Base-by-base conservation (phyloP, 1,140 invertebrate genomes). In the Portunus trituberculatus region DNA sequence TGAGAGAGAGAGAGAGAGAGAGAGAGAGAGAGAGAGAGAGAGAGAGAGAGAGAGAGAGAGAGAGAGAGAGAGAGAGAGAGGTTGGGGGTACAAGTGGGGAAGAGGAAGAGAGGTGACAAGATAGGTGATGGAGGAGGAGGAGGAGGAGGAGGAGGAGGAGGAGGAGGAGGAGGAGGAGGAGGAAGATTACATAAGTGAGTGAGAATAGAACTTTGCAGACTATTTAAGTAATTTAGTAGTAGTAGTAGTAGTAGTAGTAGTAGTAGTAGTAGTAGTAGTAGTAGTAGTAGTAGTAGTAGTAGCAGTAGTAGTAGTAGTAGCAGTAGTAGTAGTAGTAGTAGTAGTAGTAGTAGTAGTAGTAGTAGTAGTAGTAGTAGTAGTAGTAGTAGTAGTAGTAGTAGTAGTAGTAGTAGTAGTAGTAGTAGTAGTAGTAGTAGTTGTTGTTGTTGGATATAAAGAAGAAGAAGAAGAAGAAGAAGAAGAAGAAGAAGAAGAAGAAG, bases 311-410 rank as follows among this genome's bases (percentile, higher is more conserved):
- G 59, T 76, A 76, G 59, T 76, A 76, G 59, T 76, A 76, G 59
- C 59, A 76, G 59, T 76, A 76, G 59, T 76, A 76, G 59, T 76
- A 76, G 59, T 76, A 76, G 59, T 76, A 76, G 59, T 76, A 76
- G 59, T 76, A 76, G 59, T 76, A 76, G 59, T 76, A 76, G 59
- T 76, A 76, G 59, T 76, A 76, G 59, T 76, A 76, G 67, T n/a
- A 76, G 67, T 76, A 76, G 67, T 76, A 76, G 67, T n/a, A 76
- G 67, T 76, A 76, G 67, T 76, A n/a, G 67, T 76, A n/a, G 67
- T 76, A 76, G 67, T 76, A 76, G 67, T 76, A 76, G 67, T 76
- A 76, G 67, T 76, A 76, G 67, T 76, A n/a, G 67, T 76, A 76
- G 67, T 76, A 76, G 67, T 76, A 76, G 67, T 76, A 76, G 20